Evolutionary conservation across 2,113 vertebrate genomes (phyloP).

Genomic region (Rallus limicola): DNA sequence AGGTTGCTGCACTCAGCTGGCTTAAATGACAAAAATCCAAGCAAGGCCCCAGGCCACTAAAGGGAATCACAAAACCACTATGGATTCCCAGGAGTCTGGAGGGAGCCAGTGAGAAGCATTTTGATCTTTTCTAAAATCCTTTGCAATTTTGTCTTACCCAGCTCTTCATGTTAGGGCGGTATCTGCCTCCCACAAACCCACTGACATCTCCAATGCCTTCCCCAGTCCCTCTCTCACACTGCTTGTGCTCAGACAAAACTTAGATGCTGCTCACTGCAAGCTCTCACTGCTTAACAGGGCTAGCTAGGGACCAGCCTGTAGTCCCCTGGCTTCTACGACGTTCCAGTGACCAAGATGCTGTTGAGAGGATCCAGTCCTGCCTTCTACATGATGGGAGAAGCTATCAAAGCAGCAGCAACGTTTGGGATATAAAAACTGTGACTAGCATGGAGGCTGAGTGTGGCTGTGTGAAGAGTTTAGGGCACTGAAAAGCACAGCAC

Average conservation of each 20-base stretch:
- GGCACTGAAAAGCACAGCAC: neutral
- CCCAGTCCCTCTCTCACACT: neutral
- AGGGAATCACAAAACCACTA: neutral
- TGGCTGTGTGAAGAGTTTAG: neutral
- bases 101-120: neutral
- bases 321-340: neutral
- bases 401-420: neutral
- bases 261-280: neutral
- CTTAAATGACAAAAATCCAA: neutral
- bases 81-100: neutral
- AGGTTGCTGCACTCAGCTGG: neutral
- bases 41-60: neutral
- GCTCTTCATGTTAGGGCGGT: accelerated
- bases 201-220: neutral
- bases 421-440: neutral
- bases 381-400: neutral
- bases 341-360: neutral
- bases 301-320: neutral
- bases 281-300: neutral
- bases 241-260: neutral
- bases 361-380: neutral
- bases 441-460: neutral
- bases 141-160: neutral
- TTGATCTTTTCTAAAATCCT: neutral
- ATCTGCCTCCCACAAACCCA: neutral